These are phyloP conservation scores for Phylloscopus trochilus DNA, from an alignment of 2,113 vertebrate species.

Conservation along the genomic window DNA sequence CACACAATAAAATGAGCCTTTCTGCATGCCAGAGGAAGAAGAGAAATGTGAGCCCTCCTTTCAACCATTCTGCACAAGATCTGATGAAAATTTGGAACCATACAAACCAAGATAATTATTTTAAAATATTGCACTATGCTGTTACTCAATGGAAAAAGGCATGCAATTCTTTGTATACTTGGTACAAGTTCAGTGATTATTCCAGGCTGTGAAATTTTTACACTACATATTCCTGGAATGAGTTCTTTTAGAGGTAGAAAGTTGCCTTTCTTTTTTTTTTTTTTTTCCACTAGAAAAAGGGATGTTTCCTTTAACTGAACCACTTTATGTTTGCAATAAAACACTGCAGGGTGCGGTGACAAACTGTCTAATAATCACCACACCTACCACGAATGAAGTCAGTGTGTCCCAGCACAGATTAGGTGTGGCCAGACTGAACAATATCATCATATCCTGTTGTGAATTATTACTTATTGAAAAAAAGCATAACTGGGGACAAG, in stretches of 20 bases:
- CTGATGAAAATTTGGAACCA: background rate
- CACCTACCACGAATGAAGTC: constrained; percentile 51
- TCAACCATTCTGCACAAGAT: background rate
- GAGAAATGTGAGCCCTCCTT: background rate
- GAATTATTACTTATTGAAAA: background rate
- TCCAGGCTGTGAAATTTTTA: background rate
- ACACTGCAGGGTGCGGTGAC: constrained; percentile 29
- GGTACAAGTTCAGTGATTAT: background rate
- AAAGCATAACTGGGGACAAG: background rate
- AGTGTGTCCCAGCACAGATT: constrained; percentile 20
- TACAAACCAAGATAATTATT: background rate
- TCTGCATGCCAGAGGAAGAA: background rate
- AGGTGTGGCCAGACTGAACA: constrained; percentile 28
- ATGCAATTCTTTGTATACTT: background rate
- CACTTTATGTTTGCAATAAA: constrained; percentile 18
- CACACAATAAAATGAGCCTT: constrained; percentile 17
- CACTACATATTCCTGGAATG: background rate
- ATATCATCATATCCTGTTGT: constrained; percentile 35
- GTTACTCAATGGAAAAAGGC: background rate
- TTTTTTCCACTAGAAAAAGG: background rate
- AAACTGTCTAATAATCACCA: constrained; percentile 32
- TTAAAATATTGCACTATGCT: background rate
- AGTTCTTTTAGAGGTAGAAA: background rate
- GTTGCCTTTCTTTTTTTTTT: background rate
- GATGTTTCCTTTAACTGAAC: constrained; percentile 16